Evolutionary conservation across 1,140 invertebrate genomes (phyloP), one percentile per base, ranked within the genome.

Genomic region (Bombus superbus): DNA sequence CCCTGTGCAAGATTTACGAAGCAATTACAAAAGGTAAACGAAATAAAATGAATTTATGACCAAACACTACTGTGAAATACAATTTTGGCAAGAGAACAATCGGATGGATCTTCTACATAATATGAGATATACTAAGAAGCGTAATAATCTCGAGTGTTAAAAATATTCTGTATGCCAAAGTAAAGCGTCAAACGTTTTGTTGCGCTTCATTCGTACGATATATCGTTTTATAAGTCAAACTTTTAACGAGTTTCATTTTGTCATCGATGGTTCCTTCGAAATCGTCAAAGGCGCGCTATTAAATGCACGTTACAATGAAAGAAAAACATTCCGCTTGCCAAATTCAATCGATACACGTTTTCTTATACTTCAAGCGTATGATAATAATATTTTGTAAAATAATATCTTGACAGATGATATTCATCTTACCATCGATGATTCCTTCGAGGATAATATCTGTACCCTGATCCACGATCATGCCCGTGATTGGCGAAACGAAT

Each of bases 391-490:
- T 53, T 18, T 22, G 18, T 8, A 53, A 2, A 53, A 22, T 53
- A 53, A 53, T 53, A 53, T 53, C 5, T 53, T 2, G 47, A 22
- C 5, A 22, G 6, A 53, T 2, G 32, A 68, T 66, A 66, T 62
- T 64, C 9, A 15, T 84, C 88, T 95, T 95, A 95, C 97, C 97
- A 93, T 98, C 97, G 77, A 98, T 95, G 47, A 97, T 96, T 82
- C 97, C 97, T 93, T 98, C 97, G 82, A 98, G 94, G 38, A 96
- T 94, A 13, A 98, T 96, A 91, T 97, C 96, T 22, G 96, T 95
- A 62, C 97, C 97, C 94, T 98, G 97, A 93, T 97, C 97, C 0
- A 98, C 97, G 88, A 98, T 97, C 95, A 96, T 97, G 38, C 97
- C 97, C 22, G 96, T 96, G 10, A 98, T 93, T 0, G 97, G 97